These are phyloP conservation scores for Elgaria multicarinata DNA, from an alignment of 2,113 vertebrate genomes.

Conservation along the genomic window DNA sequence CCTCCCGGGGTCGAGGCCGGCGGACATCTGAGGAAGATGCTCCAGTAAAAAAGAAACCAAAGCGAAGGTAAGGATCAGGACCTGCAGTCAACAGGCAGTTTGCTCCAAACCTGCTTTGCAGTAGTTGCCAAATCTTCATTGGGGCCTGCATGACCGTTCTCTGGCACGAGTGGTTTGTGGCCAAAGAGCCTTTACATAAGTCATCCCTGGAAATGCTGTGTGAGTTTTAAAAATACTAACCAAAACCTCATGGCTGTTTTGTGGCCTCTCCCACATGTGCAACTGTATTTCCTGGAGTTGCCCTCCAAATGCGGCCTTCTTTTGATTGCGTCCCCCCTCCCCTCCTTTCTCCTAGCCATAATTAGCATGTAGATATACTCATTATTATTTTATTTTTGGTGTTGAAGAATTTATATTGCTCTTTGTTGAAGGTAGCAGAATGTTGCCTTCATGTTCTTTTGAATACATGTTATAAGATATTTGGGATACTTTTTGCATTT, in stretches of 20 bases:
- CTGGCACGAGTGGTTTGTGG: background rate
- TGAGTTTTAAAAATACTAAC: background rate
- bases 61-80: conserved; percentile 85
- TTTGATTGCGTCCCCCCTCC: conserved; percentile 18
- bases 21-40: conserved; percentile 93
- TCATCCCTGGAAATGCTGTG: background rate
- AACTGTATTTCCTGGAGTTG: rapidly evolving
- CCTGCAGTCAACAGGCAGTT: background rate
- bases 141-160: background rate
- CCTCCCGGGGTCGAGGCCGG: conserved; percentile 87
- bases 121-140: background rate
- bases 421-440: conserved; percentile 24
- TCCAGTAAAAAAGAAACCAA: conserved; percentile 93
- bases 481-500: conserved; percentile 6
- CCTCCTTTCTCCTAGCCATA: background rate
- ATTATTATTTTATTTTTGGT: background rate
- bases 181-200: background rate
- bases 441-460: background rate
- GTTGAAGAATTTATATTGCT: conserved; percentile 22
- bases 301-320: background rate
- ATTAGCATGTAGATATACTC: background rate
- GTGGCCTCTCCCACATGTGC: background rate
- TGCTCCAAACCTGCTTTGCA: background rate
- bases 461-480: conserved; percentile 1
- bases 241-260: background rate